A percentile compares a stretch with the other conserved stretches of the same genome.
phyloP scores from a whole-genome alignment of 2,113 vertebrate species.

The Polypterus bichir region DNA sequence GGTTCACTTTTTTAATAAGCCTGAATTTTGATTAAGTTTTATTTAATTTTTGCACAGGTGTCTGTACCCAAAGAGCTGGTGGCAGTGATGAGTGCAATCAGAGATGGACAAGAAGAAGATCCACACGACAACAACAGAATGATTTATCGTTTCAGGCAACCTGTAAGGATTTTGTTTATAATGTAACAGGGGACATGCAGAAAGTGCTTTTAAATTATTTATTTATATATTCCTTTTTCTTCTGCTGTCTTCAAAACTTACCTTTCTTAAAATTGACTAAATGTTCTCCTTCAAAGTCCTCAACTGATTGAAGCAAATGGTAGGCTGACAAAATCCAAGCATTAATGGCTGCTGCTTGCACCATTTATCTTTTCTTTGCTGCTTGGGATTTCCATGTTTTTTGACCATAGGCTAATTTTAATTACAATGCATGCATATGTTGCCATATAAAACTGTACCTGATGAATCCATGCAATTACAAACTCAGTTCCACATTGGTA shows the following conservation, averaged over 20 bases:
- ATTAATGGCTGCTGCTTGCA: too few species aligned
- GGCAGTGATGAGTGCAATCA: slow-evolving; percentile 82
- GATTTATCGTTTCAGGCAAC: slow-evolving; percentile 75
- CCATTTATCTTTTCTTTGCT: too few species aligned
- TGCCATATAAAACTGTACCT: too few species aligned
- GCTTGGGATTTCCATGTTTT: too few species aligned
- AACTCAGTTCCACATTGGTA: too few species aligned
- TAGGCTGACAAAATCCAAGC: too few species aligned
- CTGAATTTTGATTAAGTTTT: slow-evolving; percentile 10
- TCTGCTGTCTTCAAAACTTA: neutral
- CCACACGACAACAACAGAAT: slow-evolving; percentile 54
- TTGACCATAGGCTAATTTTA: too few species aligned
- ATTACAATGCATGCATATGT: too few species aligned
- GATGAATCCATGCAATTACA: too few species aligned
- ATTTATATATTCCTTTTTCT: neutral
- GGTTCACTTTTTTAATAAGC: neutral
- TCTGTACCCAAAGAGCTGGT: slow-evolving; percentile 84
- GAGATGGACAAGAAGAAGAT: slow-evolving; percentile 68
- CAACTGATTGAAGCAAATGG: too few species aligned
- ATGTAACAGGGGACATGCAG: neutral
- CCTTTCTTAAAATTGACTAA: too few species aligned
- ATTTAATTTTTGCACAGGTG: slow-evolving; percentile 39
- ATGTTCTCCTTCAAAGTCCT: too few species aligned
- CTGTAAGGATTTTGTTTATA: slow-evolving; percentile 38
- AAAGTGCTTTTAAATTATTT: neutral